These are phyloP conservation scores for Ophion costatus DNA, from an alignment of 2,888 invertebrate species.

Conservation along the genomic window DNA sequence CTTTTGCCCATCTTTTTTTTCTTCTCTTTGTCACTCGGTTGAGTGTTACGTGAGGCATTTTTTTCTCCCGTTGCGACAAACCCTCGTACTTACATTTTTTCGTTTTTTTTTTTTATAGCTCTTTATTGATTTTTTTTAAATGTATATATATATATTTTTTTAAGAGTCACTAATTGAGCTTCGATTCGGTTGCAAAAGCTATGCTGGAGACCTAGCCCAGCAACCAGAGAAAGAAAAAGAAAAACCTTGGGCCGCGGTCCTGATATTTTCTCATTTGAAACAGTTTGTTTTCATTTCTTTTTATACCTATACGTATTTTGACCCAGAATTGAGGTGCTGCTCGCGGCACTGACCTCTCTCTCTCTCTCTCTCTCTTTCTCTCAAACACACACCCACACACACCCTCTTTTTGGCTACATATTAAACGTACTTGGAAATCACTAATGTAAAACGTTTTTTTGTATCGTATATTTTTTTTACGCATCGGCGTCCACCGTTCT, in stretches of 20 bases:
- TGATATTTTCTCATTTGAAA: constrained; percentile 44
- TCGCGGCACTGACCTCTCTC: constrained; percentile 26
- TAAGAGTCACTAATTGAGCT: constrained; percentile 62
- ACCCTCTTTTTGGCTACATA: constrained; percentile 48
- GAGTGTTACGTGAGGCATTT: constrained; percentile 70
- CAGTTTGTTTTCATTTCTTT: background rate
- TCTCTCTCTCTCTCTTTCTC: constrained; percentile 35
- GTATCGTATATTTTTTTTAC: constrained; percentile 43
- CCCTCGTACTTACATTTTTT: constrained; percentile 11
- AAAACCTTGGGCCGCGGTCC: constrained; percentile 42
- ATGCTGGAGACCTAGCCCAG: constrained; percentile 55
- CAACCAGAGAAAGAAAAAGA: constrained; percentile 39
- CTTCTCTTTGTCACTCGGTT: constrained; percentile 57
- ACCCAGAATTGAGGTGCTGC: constrained; percentile 50
- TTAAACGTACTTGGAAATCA: constrained; percentile 66
- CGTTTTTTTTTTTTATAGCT: constrained; percentile 1
- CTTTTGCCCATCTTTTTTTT: constrained; percentile 44
- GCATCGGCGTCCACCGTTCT: constrained; percentile 50
- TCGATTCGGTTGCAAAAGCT: constrained; percentile 63
- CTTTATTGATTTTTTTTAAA: constrained; percentile 34
- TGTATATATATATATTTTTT: constrained; percentile 25
- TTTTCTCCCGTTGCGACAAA: constrained; percentile 13
- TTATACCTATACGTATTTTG: constrained; percentile 28
- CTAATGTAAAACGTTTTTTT: constrained; percentile 42
- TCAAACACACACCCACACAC: constrained; percentile 3